A percentile compares a stretch with the other conserved stretches of the same genome.
Evolutionary conservation across 2,797 vertebrate genomes (phyloP).

Genomic region (Cuculus canorus): DNA sequence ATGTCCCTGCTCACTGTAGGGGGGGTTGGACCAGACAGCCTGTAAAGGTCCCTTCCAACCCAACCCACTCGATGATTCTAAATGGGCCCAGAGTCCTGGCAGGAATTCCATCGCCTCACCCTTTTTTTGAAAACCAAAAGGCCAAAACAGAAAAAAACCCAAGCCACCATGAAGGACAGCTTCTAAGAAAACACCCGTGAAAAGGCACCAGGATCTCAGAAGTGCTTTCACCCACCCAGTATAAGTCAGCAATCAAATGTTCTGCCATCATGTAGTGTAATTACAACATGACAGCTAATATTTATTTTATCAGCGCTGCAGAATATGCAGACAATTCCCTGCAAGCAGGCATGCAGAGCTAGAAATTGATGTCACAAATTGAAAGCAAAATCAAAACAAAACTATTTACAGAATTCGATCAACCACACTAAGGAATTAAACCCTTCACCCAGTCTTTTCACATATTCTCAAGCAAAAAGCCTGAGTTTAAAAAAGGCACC

Average conservation of each 20-base stretch:
- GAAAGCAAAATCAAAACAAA: background rate
- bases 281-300: background rate
- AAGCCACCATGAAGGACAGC: background rate
- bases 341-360: background rate
- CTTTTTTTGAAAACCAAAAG: background rate
- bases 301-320: background rate
- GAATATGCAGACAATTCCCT: background rate
- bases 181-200: background rate
- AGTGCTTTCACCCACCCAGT: background rate
- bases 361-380: background rate
- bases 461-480: background rate
- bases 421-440: background rate
- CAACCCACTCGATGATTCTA: too few species aligned
- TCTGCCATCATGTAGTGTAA: background rate
- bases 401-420: background rate
- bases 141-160: background rate
- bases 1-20: too few species aligned
- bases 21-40: too few species aligned
- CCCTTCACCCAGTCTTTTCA: background rate
- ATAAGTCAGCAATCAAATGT: background rate
- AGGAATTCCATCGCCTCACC: background rate
- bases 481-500: background rate
- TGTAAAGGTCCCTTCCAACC: too few species aligned
- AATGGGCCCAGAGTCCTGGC: background rate
- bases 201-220: rapidly evolving